Percentiles rank a stretch among this genome's conserved stretches.
Conservation (phyloP, 2,113 vertebrate genomes). For the Rhea pennata region DNA sequence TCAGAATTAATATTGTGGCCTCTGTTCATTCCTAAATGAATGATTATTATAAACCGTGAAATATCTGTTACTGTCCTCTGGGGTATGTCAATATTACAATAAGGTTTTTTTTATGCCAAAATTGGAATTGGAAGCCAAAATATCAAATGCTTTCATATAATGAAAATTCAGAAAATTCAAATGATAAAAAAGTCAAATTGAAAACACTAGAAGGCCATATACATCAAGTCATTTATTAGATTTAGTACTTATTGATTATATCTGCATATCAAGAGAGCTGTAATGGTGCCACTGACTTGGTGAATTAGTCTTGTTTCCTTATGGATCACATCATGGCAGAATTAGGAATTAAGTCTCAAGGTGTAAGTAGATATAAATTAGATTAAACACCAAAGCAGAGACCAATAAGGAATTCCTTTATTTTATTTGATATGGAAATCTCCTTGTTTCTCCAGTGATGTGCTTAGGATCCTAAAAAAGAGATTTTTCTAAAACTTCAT, state of each 20-base stretch:
- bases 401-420: background rate
- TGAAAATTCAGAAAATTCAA: no score
- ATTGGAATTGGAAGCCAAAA: background rate
- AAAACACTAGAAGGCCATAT: background rate
- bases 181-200: background rate
- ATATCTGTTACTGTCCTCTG: background rate
- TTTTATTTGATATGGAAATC: background rate
- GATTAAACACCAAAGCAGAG: background rate
- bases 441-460: background rate
- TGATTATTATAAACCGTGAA: background rate
- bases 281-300: background rate
- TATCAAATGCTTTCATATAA: background rate
- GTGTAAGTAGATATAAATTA: background rate
- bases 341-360: background rate
- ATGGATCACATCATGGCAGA: background rate
- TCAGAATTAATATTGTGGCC: background rate
- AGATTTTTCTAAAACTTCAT: background rate
- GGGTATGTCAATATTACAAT: background rate
- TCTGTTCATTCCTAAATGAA: background rate
- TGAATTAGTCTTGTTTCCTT: background rate
- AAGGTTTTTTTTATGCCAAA: background rate
- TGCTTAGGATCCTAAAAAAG: background rate
- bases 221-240: background rate
- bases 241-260: background rate
- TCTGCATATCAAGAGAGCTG: background rate